phyloP scores from a whole-genome alignment of 2,888 invertebrate species.

The Nymphalis polychloros region DNA sequence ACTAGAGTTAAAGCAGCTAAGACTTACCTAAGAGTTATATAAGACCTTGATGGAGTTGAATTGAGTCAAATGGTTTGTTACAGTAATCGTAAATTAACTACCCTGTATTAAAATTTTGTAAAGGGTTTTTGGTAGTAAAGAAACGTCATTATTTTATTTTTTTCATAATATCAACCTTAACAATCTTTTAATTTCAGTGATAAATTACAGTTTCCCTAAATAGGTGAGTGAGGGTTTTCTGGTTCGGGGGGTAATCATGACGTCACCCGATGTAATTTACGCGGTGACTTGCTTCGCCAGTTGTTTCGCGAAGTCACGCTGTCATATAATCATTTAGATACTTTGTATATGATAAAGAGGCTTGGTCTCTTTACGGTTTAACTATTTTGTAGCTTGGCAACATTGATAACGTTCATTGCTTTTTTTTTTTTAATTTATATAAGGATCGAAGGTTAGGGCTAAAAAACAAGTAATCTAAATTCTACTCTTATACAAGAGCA shows the following conservation, averaged over 20 bases:
- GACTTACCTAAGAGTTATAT: no score
- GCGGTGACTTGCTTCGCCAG: slow-evolving; percentile 57
- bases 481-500: no score
- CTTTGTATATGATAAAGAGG: slow-evolving; percentile 28
- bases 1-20: no score
- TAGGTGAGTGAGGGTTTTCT: slow-evolving; percentile 31
- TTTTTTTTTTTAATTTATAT: no score
- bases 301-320: slow-evolving; percentile 47
- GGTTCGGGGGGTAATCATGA: slow-evolving; percentile 51
- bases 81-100: no score
- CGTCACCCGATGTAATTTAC: slow-evolving; percentile 66
- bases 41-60: no score
- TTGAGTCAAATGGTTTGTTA: no score
- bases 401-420: not conserved
- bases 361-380: slow-evolving; percentile 7
- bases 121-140: no score
- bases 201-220: slow-evolving; percentile 64
- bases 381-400: not conserved
- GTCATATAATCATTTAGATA: slow-evolving; percentile 33
- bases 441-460: no score
- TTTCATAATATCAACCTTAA: slow-evolving; percentile 44
- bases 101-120: not conserved
- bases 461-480: no score
- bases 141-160: slow-evolving; percentile 14
- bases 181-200: slow-evolving; percentile 63